Evolutionary conservation across 2,888 invertebrate genomes (phyloP).

Genomic region (Phengaris alcon): DNA sequence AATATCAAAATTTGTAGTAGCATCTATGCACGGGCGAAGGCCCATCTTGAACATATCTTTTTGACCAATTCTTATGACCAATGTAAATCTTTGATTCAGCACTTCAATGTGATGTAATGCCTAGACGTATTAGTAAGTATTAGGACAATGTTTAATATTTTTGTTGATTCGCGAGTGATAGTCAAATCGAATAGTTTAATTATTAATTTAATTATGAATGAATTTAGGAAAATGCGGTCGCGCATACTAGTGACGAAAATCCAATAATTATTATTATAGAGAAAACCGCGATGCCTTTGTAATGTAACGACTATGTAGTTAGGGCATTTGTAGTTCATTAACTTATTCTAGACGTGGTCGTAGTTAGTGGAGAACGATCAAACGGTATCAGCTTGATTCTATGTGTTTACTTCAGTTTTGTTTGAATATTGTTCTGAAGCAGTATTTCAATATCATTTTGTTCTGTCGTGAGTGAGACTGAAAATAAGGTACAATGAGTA

Average conservation of each 20-base stretch:
- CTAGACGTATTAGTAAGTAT: constrained; percentile 79
- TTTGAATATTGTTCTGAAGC: constrained; percentile 60
- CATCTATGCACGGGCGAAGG: constrained; percentile 56
- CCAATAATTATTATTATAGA: constrained; percentile 77
- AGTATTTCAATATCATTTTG: constrained; percentile 75
- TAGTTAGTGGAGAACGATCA: constrained; percentile 70
- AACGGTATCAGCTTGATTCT: constrained; percentile 61
- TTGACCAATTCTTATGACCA: constrained; percentile 75
- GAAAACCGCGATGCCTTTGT: constrained; percentile 68
- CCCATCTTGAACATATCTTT: constrained; percentile 72
- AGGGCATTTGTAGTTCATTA: constrained; percentile 76
- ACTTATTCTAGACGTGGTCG: constrained; percentile 74
- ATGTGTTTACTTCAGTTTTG: constrained; percentile 50
- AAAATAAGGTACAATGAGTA: constrained; percentile 70
- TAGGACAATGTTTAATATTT: constrained; percentile 73
- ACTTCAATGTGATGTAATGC: constrained; percentile 74
- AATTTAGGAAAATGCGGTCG: constrained; percentile 77
- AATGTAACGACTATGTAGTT: constrained; percentile 67
- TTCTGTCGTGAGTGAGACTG: constrained; percentile 75
- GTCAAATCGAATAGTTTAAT: constrained; percentile 77
- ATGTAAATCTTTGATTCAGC: constrained; percentile 67
- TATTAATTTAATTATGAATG: constrained; percentile 75
- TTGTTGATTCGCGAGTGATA: constrained; percentile 72
- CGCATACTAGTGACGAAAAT: constrained; percentile 79
- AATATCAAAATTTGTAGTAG: constrained; percentile 64